These are phyloP conservation scores for Charina bottae DNA, from an alignment of 2,113 vertebrate species.

Conservation along the genomic window DNA sequence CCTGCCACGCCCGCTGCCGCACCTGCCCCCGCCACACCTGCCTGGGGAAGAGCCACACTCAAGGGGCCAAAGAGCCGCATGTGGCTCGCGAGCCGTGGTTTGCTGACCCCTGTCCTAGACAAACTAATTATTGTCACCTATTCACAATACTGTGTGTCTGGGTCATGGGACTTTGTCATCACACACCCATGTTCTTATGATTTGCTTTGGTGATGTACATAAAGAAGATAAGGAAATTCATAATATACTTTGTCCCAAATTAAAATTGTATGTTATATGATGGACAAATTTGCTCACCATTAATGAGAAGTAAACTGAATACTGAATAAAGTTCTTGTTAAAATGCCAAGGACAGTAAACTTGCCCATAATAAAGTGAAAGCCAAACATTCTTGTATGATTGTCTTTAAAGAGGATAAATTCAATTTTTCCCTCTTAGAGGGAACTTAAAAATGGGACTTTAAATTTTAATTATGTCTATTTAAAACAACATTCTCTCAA, in stretches of 20 bases:
- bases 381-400: background rate
- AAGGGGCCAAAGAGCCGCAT: too few species aligned
- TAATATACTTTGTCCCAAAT: background rate
- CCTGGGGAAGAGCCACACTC: too few species aligned
- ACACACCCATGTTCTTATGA: background rate
- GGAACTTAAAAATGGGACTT: constrained; percentile 34
- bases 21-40: too few species aligned
- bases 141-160: too few species aligned
- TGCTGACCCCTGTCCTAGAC: too few species aligned
- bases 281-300: background rate
- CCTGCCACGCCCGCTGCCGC: too few species aligned
- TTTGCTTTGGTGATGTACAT: background rate
- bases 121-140: too few species aligned
- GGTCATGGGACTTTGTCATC: background rate
- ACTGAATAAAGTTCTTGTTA: background rate
- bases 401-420: constrained; percentile 2
- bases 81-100: too few species aligned
- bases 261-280: background rate
- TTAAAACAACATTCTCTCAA: constrained; percentile 52
- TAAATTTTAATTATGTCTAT: constrained; percentile 42
- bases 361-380: constrained; percentile 20
- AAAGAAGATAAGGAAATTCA: background rate
- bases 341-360: background rate
- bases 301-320: background rate
- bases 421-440: background rate